These are phyloP conservation scores for Hydrochoerus hydrochaeris DNA, from an alignment of 2,113 vertebrate species.

Conservation along the genomic window DNA sequence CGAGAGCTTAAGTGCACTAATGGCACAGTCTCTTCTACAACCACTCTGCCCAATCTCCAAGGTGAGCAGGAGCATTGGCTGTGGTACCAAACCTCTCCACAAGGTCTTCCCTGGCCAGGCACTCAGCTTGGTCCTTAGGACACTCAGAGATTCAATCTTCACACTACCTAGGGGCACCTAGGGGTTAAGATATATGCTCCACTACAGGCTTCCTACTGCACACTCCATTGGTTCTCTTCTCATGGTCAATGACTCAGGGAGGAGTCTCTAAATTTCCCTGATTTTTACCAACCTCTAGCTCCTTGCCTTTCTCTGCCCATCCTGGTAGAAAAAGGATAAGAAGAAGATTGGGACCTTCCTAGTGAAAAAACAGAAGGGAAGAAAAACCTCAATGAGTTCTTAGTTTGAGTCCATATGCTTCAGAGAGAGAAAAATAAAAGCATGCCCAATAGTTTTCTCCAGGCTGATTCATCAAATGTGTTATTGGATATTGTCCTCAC, in stretches of 20 bases:
- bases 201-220: neutral
- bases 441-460: neutral
- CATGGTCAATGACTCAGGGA: neutral
- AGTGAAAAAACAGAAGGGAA: neutral
- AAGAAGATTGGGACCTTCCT: neutral
- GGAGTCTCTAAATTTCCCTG: neutral
- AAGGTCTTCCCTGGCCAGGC: neutral
- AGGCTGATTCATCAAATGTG: neutral
- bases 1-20: neutral
- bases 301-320: neutral
- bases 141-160: neutral
- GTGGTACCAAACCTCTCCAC: neutral
- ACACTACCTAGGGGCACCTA: neutral
- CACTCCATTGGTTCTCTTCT: neutral
- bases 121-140: neutral
- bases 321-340: neutral
- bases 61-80: neutral
- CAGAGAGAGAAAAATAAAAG: neutral
- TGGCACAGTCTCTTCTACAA: neutral
- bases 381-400: neutral
- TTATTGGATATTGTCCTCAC: neutral
- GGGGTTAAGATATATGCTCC: neutral
- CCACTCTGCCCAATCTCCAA: neutral
- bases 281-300: neutral
- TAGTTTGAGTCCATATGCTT: neutral